phyloP scores from a whole-genome alignment of 1,140 invertebrate species.

The Drosophila bocqueti region DNA sequence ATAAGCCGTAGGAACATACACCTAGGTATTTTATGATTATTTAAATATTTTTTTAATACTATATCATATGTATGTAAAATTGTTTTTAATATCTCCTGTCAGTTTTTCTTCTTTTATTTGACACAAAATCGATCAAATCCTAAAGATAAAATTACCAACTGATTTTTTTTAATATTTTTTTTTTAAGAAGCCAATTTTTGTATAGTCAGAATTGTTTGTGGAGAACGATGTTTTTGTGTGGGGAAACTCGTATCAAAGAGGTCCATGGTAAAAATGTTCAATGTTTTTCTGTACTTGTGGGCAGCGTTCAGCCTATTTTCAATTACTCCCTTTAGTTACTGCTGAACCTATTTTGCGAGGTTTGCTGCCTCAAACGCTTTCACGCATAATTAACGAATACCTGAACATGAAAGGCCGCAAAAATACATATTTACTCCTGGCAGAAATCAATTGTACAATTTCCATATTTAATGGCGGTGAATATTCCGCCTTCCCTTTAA shows the following conservation, averaged over 20 bases:
- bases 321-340: conserved; percentile 11
- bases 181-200: too few relatives aligned
- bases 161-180: too few relatives aligned
- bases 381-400: conserved; percentile 64
- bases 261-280: background rate
- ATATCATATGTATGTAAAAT: too few relatives aligned
- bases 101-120: too few relatives aligned
- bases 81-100: too few relatives aligned
- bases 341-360: conserved; percentile 26
- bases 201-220: too few relatives aligned
- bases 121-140: too few relatives aligned
- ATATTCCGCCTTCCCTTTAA: background rate
- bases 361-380: conserved; percentile 58
- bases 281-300: background rate
- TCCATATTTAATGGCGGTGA: conserved; percentile 18
- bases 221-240: background rate
- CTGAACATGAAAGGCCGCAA: conserved; percentile 26
- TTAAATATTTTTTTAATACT: too few relatives aligned
- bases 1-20: too few relatives aligned
- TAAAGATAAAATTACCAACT: too few relatives aligned
- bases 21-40: too few relatives aligned
- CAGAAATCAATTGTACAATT: conserved; percentile 50
- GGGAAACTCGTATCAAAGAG: too few relatives aligned
- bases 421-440: conserved; percentile 56
- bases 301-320: background rate